These are phyloP conservation scores for Brachionus rotundiformis DNA, from an alignment of 1,140 invertebrate species.

Conservation along the genomic window DNA sequence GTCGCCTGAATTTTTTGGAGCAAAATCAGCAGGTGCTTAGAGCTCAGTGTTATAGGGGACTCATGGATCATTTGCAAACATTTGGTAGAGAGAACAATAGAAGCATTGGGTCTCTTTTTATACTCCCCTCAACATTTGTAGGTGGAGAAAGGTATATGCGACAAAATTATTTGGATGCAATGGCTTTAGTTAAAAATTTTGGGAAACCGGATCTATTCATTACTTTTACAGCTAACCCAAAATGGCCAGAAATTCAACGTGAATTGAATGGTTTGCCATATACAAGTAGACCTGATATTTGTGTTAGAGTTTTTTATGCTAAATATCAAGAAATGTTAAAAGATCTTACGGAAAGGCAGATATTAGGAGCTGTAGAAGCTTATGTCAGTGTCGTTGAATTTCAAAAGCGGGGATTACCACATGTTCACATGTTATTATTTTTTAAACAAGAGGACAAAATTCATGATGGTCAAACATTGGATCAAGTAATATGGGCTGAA, in stretches of 20 bases:
- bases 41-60: background rate
- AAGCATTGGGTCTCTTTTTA: background rate
- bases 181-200: constrained; percentile 52
- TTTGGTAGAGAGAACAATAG: background rate
- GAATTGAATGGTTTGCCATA: constrained; percentile 57
- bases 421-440: constrained; percentile 66
- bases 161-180: constrained; percentile 53
- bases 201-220: constrained; percentile 55
- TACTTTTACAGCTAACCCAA: constrained; percentile 58
- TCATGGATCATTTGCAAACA: background rate
- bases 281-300: constrained; percentile 62
- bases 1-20: constrained; percentile 55
- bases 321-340: constrained; percentile 65
- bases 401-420: constrained; percentile 67
- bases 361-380: constrained; percentile 60
- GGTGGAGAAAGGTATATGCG: constrained; percentile 3
- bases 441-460: constrained; percentile 53
- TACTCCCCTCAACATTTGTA: constrained; percentile 22
- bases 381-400: constrained; percentile 65
- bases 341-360: constrained; percentile 58
- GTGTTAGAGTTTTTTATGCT: constrained; percentile 65
- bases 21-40: background rate
- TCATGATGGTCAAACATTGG: constrained; percentile 23
- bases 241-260: constrained; percentile 60
- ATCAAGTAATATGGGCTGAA: constrained; percentile 53